phyloP scores from a whole-genome alignment of 2,113 vertebrate genomes.

The Callospermophilus lateralis region DNA sequence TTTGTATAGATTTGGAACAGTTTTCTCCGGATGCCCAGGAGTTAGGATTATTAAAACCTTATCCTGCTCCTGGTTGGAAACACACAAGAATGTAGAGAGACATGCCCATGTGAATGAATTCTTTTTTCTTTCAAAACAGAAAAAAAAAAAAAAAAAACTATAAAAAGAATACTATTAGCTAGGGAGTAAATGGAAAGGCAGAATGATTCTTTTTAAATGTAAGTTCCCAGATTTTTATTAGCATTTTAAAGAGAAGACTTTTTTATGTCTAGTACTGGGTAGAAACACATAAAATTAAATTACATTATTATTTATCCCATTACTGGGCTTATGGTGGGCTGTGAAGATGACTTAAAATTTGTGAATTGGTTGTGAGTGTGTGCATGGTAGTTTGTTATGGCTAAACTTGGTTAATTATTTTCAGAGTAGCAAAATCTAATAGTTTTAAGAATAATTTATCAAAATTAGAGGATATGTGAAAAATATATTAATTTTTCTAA shows the following conservation, averaged over 20 bases:
- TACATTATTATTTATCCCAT: constrained; percentile 57
- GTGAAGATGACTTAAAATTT: constrained; percentile 37
- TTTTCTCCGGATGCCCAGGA: constrained; percentile 53
- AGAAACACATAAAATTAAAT: background rate
- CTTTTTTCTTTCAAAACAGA: constrained; percentile 54
- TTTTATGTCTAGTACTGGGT: background rate
- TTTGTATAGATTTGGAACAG: constrained; percentile 62
- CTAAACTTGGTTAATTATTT: background rate
- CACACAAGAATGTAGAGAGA: background rate
- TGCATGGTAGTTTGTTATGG: constrained; percentile 18
- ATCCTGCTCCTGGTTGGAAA: constrained; percentile 44
- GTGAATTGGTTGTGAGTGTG: background rate
- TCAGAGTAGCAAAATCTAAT: constrained; percentile 33
- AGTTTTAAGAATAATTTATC: background rate
- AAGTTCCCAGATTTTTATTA: constrained; percentile 16
- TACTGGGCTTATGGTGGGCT: background rate
- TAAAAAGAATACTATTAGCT: constrained; percentile 29
- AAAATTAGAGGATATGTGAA: background rate
- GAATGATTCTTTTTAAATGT: constrained; percentile 11
- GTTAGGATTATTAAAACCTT: constrained; percentile 56
- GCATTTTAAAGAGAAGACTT: background rate
- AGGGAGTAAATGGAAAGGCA: constrained; percentile 30
- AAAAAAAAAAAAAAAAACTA: background rate
- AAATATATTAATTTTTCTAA: background rate
- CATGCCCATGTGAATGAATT: constrained; percentile 10